A percentile compares a stretch with the other conserved stretches of the same genome.
Conservation (phyloP, 2,797 vertebrate genomes). For the Emydoidea blandingii region DNA sequence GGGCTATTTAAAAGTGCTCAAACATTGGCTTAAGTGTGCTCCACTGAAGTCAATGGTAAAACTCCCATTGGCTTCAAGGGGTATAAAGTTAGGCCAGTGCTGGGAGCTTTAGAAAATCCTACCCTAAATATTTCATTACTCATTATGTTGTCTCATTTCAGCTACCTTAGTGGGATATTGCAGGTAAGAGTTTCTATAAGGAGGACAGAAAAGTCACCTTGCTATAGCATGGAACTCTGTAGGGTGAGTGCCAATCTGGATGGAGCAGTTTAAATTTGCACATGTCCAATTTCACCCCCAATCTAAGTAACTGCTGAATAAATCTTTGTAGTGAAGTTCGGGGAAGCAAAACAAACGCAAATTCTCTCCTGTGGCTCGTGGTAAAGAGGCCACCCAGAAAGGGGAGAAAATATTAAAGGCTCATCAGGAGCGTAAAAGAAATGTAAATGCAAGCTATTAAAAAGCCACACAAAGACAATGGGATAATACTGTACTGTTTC, state of each 20-base stretch:
- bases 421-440: not conserved
- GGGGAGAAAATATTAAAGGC: not conserved
- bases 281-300: not conserved
- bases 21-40: too few relatives aligned
- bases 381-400: slow-evolving; percentile 8
- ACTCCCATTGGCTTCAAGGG: not conserved
- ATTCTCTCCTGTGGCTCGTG: not conserved
- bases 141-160: not conserved
- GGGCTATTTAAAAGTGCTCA: not conserved
- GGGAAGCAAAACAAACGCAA: not conserved
- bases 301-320: not conserved
- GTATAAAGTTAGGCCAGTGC: not conserved
- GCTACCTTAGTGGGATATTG: not conserved
- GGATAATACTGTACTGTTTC: not conserved
- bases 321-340: not conserved
- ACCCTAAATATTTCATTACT: not conserved
- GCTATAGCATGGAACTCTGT: not conserved
- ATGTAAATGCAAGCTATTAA: not conserved
- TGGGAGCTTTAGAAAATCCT: not conserved
- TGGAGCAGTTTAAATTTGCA: not conserved
- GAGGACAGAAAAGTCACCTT: not conserved
- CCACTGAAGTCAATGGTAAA: not conserved
- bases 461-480: not conserved
- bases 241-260: not conserved
- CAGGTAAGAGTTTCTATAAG: not conserved